Percentiles rank a stretch among this genome's conserved stretches.
Conservation (phyloP, 2,888 invertebrate genomes). For the Trissoscelio sp. region DNA sequence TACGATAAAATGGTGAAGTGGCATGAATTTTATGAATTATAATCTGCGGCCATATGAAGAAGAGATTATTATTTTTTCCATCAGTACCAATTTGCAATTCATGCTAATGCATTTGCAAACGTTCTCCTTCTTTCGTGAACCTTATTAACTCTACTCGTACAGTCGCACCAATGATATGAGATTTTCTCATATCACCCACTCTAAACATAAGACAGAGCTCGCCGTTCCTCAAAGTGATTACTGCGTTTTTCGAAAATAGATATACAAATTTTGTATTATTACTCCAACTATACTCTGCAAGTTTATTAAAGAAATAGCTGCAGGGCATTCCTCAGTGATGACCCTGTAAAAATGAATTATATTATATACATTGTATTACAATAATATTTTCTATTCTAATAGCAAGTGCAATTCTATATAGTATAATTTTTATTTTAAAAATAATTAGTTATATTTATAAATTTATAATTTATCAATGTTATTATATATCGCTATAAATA, state of each 20-base stretch:
- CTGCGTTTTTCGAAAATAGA: conserved; percentile 94
- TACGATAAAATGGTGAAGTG: conserved; percentile 93
- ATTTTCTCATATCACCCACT: conserved; percentile 97
- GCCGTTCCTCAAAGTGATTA: conserved; percentile 94
- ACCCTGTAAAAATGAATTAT: too few relatives aligned
- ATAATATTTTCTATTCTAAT: too few relatives aligned
- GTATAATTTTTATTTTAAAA: too few relatives aligned
- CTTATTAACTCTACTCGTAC: conserved; percentile 93
- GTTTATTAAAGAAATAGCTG: conserved; percentile 97
- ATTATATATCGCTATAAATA: too few relatives aligned
- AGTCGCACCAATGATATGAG: conserved; percentile 91
- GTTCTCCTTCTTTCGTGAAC: conserved; percentile 75
- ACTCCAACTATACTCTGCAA: conserved; percentile 96
- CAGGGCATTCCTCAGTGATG: conserved; percentile 97
- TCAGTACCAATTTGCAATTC: conserved; percentile 91
- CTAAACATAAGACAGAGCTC: conserved; percentile 94
- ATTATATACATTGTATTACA: too few relatives aligned
- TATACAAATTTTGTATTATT: conserved; percentile 97
- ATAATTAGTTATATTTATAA: too few relatives aligned
- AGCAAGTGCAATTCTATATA: too few relatives aligned
- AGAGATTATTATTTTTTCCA: conserved; percentile 93
- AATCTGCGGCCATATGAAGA: conserved; percentile 98
- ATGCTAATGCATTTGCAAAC: conserved; percentile 92
- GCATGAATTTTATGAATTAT: conserved; percentile 95
- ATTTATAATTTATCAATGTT: too few relatives aligned